A percentile compares a stretch with the other conserved stretches of the same genome.
These are phyloP conservation scores for Himalopsyche phryganea DNA, from an alignment of 1,140 invertebrate genomes.

Conservation along the genomic window DNA sequence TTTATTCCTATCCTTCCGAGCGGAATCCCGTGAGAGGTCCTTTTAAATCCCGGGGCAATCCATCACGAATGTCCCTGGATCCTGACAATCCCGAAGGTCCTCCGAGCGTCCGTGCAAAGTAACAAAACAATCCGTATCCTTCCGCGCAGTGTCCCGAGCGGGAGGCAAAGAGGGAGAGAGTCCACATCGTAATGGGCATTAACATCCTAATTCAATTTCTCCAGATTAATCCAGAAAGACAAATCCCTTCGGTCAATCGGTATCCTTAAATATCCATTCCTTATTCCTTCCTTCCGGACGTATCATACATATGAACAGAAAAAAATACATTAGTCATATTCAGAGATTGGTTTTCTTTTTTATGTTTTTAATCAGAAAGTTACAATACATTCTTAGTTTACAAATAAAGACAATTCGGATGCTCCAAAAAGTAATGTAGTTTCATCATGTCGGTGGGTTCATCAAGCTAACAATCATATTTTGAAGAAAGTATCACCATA, in stretches of 20 bases:
- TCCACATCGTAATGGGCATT: too few species aligned
- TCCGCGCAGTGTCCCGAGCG: constrained; percentile 5
- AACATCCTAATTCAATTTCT: too few species aligned
- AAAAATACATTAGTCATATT: constrained; percentile 32
- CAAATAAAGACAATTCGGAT: not conserved
- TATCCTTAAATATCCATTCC: constrained; percentile 26
- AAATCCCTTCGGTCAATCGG: constrained; percentile 11
- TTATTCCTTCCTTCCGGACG: constrained; percentile 29
- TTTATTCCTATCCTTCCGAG: too few species aligned
- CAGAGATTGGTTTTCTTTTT: constrained; percentile 4
- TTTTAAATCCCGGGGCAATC: too few species aligned
- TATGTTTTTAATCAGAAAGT: constrained; percentile 6
- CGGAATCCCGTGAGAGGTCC: too few species aligned
- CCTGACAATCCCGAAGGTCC: constrained; percentile 1
- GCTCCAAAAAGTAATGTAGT: too few species aligned
- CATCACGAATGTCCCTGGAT: too few species aligned
- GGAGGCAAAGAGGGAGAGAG: not conserved
- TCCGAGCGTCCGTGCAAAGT: not conserved
- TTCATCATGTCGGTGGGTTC: too few species aligned
- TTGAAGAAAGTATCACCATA: too few species aligned
- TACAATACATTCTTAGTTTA: not conserved
- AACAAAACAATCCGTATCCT: constrained; percentile 5
- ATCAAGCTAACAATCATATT: too few species aligned
- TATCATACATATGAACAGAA: constrained; percentile 35
- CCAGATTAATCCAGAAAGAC: too few species aligned